phyloP scores from a whole-genome alignment of 2,888 invertebrate species.

The Strigamia maritima region DNA sequence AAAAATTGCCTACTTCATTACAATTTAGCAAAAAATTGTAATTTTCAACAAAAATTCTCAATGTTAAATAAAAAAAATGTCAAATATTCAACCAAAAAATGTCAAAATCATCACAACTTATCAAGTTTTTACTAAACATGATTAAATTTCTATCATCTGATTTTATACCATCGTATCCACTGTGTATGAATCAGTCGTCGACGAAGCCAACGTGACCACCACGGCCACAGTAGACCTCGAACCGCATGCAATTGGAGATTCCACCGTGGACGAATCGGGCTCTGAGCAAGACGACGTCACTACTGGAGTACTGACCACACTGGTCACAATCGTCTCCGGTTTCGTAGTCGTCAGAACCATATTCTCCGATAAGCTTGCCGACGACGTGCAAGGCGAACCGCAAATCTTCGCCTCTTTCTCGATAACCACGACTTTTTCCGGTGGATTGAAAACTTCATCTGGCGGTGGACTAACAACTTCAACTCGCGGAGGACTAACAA shows the following conservation, averaged over 20 bases:
- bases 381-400: neutral
- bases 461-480: too few relatives aligned
- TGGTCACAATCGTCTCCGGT: neutral
- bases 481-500: too few relatives aligned
- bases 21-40: too few relatives aligned
- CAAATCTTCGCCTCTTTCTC: neutral
- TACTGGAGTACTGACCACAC: neutral
- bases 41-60: too few relatives aligned
- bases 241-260: neutral
- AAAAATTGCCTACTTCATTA: too few relatives aligned
- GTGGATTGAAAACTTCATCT: too few relatives aligned
- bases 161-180: slow-evolving; percentile 6
- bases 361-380: neutral
- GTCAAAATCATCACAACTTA: too few relatives aligned
- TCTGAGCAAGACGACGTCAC: neutral
- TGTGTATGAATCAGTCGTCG: slow-evolving; percentile 23
- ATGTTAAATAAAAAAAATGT: too few relatives aligned
- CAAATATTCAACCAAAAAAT: too few relatives aligned
- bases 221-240: neutral
- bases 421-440: neutral
- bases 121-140: too few relatives aligned
- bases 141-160: neutral
- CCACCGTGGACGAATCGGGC: neutral
- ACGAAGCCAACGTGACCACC: slow-evolving; percentile 25
- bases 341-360: neutral